Evolutionary conservation across 2,888 invertebrate genomes (phyloP), one percentile per base, ranked within the genome.

Genomic region (Nymphalis urticae): DNA sequence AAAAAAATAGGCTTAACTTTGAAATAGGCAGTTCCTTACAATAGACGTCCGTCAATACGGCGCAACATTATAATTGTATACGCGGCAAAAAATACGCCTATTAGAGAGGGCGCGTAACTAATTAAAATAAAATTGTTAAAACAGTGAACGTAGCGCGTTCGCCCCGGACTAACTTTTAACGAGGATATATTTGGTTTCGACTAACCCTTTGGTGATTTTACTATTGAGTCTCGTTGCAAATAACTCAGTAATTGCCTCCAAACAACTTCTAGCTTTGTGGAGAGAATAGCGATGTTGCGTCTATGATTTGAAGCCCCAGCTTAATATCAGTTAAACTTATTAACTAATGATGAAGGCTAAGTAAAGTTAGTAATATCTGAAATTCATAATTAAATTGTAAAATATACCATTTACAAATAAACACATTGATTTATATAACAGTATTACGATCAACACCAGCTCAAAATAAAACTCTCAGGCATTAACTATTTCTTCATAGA

Each of bases 101-200:
- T 88, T 88, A 88, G 80, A 79, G 81, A 77, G 85, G 81, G 82
- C 81, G 85, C 85, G 88, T 80, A 88, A 86, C 91, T 92, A 91
- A 92, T 92, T 92, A 91, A 91, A 92, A 92, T 87, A 90, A 92
- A 92, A 91, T 89, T 89, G 90, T 89, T 90, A 88, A 92, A 91
- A 89, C 89, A 86, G 83, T 84, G 83, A 81, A 78, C 78, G 79
- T 81, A 77, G 82, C 83, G 75, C 81, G 77, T 82, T 79, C 83
- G 82, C 82, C 81, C 84, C 85, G 82, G 89, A 82, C 89, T 85
- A 92, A 92, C 90, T 92, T 92, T 92, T 92, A 92, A 92, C 91
- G 92, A 92, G 92, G 89, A 92, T 92, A 88, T 92, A 90, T 92
- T 91, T 89, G 90, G 88, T 89, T 91, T 89, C 87, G 84, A 87